Base-by-base conservation (phyloP, 1,140 invertebrate genomes). In the Brachionus plicatilis region DNA sequence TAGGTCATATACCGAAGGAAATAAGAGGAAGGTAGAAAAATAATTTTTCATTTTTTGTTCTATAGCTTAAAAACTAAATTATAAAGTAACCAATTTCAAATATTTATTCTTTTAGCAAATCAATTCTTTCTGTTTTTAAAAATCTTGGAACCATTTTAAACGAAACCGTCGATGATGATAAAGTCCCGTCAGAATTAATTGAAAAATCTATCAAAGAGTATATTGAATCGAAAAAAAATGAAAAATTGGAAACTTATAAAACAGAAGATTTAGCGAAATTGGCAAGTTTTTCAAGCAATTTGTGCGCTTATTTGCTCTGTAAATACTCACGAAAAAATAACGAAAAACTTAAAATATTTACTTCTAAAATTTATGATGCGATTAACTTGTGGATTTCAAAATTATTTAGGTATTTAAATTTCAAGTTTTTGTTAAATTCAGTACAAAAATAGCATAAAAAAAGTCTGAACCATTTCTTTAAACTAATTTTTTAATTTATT, bases 331-430 rank as follows among this genome's bases (percentile, higher is more conserved):
- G 43, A 14, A 24, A 50, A 14, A 50, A 76, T 76, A 12, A n/a
- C 4, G 27, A 76, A 24, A 76, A 76, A 27, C 27, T 82, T 6
- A 68, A 65, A 60, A 8, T 24, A 33, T 41, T 82, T 11, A 68
- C 79, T 0, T 7, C 29, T 29, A 82, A 68, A 82, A 20, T 82
- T 1, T 82, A 82, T 37, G 79, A 82, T 47, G 12, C 53, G 5
- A 33, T 82, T 2, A 82, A 82, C 17, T 45, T 82, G 27, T 82
- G 79, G 79, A 37, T 82, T 45, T 65, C 79, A 12, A 24, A 56
- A 45, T 29, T 82, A n/a, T 80, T 80, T 17, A 17, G 17, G 68
- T 84, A 84, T 47, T 7, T 37, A 6, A 37, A 37, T 37, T 37
- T 37, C 5, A 37, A 37, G 33, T 47, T 47, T 47, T 47, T 47